Base-by-base conservation (phyloP, 1,140 invertebrate species). In the Drosophila pseudoananassae region DNA sequence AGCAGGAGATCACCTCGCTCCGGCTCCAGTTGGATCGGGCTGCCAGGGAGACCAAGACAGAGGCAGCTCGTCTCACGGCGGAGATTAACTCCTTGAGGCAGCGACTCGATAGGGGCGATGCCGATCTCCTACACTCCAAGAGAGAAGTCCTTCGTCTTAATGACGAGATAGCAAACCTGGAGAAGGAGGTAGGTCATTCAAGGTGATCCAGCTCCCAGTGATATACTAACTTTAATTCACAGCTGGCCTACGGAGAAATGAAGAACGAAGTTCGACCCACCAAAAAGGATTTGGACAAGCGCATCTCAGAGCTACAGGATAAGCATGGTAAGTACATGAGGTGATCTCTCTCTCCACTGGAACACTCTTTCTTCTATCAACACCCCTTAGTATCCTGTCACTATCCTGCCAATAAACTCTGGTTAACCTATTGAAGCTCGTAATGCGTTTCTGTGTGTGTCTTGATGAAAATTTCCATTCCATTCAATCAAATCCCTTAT, bases 61-160 rank as follows among this genome's bases (percentile, higher is more conserved):
- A 97, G 73, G 92, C 94, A n/a, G 94, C 93, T 43, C 93, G 96
- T 20, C 92, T 96, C 4, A 95, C 95, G 61, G 94, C 95, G 8
- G 96, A 97, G 92, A 94, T 97, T 10, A 94, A 95, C 80, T 96
- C 96, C 0, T 93, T 97, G 15, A 94, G 96, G 51, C 95, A 96
- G 82, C 94, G 96, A 46, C 82, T 97, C 65, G 96, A 97, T 82
- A 92, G 96, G 59, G 95, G 95, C 6, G 96, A 97, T 91, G 95
- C 95, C 0, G 96, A 97, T 84, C 87, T 96, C 25, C 93, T 96
- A 4, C 95, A 96, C 78, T 95, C 95, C 10, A 93, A 96, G 29
- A 93, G 96, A 14, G 96, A 97, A 82, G 96, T 96, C 72, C 91
- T 96, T 29, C 93, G 96, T 50, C 92, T 97, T 1, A 93, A 94